Base-by-base conservation (phyloP, 2,113 vertebrate species). In the Anguilla rostrata region DNA sequence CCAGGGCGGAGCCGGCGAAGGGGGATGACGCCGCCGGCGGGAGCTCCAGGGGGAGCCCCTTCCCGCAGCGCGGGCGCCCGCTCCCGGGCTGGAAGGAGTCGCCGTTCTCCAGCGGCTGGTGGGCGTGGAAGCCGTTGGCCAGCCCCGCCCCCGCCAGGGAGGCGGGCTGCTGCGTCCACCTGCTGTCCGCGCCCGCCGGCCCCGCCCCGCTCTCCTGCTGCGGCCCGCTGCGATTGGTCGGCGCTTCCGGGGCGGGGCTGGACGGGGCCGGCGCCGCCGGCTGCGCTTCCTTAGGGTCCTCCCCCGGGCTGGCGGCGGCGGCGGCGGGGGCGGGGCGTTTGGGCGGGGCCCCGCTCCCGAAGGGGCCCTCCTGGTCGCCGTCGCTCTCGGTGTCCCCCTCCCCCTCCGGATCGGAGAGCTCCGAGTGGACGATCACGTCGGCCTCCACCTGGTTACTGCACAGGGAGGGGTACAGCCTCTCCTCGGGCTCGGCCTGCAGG, bases 351-450 rank as follows among this genome's bases (percentile, higher is more conserved):
- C 1, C 22, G 63, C 63, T n/a, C 26, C 63, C 26, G 22, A 57
- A 66, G 84, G 53, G 63, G 78, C 49, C 60, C 34, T 57, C 81
- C 29, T 40, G 39, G 20, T 60, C 41, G 34, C 56, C 81, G 0
- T 41, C 78, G 49, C 86, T 0, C 26, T 0, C 85, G 87, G 89
- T 88, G 43, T 89, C 94, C 86, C 78, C 18, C 53, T 91, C 94
- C 89, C 90, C 95, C 88, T 88, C 90, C 40, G 94, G 94, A 18
- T 97, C 96, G 18, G 96, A 95, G 87, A 98, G 96, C 92, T 98
- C 97, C 2, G 98, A 98, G 92, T 99, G 98, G 89, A 99, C 98
- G 0, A 99, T 99, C 89, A 99, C 98, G 39, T 99, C 97, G 0
- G 98, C 98, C 92, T 99, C 97, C 79, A 99, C 96, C 92, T 97